Evolutionary conservation across 2,888 invertebrate genomes (phyloP), one percentile per base, ranked within the genome.

Genomic region (Drosophila lacicola): DNA sequence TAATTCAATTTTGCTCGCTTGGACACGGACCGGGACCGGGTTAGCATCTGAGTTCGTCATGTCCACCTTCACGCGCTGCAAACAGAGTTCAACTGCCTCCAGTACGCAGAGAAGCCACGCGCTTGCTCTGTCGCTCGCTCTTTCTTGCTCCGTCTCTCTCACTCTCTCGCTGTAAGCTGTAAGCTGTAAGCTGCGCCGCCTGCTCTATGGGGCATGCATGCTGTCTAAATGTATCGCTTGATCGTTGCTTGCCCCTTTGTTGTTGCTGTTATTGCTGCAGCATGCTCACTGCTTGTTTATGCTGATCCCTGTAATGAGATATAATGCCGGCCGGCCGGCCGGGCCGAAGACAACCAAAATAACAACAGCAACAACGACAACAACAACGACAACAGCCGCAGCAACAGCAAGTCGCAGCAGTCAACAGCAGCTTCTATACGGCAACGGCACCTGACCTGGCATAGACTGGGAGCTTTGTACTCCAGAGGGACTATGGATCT

Each of bases 241-340:
- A 84, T 84, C 83, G 85, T 69, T 71, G 65, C 61, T 58, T 63
- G 66, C 67, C 69, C 60, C 64, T 61, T 69, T 63, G 68, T 53
- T 58, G 69, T 56, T 71, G 69, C 37, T 69, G 56, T 68, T 68
- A 62, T 77, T 61, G 76, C 70, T 72, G 79, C 80, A 69, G 65
- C 80, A 71, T 82, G 80, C 83, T 80, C 80, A 71, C 70, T 69
- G 79, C 88, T 84, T 88, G 82, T 87, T 84, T 82, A 87, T 82
- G 86, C 82, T 87, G 87, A 88, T 88, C 87, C 83, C 75, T 85
- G 75, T 87, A 89, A 88, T 84, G 81, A 87, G 88, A 88, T 89
- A 87, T 84, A 87, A 88, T 88, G 84, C 88, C 84, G 87, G 87
- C 87, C 82, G 82, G 85, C 68, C 50, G 55, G 75, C 60, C 67